Evolutionary conservation across 1,140 invertebrate species (phyloP).

Genomic region (Papilio aristodemus): DNA sequence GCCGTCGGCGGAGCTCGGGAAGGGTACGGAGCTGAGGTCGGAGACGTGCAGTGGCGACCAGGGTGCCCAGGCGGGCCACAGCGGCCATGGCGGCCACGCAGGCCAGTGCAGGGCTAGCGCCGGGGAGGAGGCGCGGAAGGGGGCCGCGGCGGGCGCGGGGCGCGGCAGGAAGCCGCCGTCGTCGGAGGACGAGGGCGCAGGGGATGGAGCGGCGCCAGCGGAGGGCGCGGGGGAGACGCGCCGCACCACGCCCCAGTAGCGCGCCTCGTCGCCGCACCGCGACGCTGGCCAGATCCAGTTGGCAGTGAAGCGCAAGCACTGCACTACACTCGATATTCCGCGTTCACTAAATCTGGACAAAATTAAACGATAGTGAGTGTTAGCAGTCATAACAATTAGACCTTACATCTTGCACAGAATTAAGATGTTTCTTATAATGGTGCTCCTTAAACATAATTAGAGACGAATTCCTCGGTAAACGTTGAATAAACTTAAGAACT

Average conservation of each 20-base stretch:
- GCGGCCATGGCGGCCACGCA: constrained; percentile 85
- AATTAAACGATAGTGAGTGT: constrained; percentile 29
- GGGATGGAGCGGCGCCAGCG: constrained; percentile 87
- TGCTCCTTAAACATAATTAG: too few species aligned
- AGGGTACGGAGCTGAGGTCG: constrained; percentile 91
- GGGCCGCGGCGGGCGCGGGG: constrained; percentile 84
- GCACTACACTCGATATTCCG: constrained; percentile 95
- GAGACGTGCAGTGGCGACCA: constrained; percentile 88
- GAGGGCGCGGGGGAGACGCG: constrained; percentile 62
- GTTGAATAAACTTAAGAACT: too few species aligned
- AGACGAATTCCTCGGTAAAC: too few species aligned
- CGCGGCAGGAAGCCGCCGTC: constrained; percentile 89
- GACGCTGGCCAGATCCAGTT: constrained; percentile 87
- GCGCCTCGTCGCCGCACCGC: constrained; percentile 81
- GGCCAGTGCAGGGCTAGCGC: constrained; percentile 73
- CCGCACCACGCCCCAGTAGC: constrained; percentile 50
- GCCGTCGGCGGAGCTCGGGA: constrained; percentile 88
- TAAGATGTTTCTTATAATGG: too few species aligned
- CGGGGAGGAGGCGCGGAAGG: constrained; percentile 74
- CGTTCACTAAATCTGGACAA: constrained; percentile 91
- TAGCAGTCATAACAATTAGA: too few species aligned
- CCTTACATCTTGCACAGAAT: too few species aligned
- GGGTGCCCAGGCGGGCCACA: constrained; percentile 80
- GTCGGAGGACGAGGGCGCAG: constrained; percentile 82
- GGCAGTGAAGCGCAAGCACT: constrained; percentile 82